A percentile compares a stretch with the other conserved stretches of the same genome.
Conservation (phyloP, 2,888 invertebrate species). For the Parnassius mnemosyne region DNA sequence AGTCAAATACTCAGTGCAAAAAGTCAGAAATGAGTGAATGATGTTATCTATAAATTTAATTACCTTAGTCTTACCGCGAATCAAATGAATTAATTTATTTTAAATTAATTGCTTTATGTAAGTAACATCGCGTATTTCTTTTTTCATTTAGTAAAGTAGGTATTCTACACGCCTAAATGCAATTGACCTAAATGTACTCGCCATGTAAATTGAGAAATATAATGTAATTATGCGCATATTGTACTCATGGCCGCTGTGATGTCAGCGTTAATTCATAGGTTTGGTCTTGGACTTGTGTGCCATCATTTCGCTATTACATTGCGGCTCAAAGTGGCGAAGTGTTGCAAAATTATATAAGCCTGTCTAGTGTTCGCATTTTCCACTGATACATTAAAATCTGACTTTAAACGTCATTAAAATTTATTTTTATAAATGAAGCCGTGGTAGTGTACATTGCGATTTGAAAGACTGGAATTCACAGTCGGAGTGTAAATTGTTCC, state of each 20-base stretch:
- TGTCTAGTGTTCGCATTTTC: no score
- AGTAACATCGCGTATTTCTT: not conserved
- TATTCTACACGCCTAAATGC: slow-evolving; percentile 12
- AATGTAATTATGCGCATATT: slow-evolving; percentile 25
- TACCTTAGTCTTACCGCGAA: no score
- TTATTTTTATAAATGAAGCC: no score
- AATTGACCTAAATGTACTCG: slow-evolving; percentile 24
- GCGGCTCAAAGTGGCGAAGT: not conserved
- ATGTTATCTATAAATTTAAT: no score
- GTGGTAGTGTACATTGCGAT: no score
- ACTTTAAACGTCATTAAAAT: no score
- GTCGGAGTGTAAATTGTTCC: no score
- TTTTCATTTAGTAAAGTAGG: slow-evolving; percentile 13
- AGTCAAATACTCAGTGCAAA: no score
- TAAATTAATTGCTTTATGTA: not conserved
- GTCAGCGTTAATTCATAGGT: slow-evolving; percentile 22
- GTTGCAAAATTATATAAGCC: not conserved
- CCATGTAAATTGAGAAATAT: slow-evolving; percentile 21
- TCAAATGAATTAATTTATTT: not conserved
- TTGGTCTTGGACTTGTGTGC: slow-evolving; percentile 19
- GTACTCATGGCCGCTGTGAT: slow-evolving; percentile 26
- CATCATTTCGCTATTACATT: slow-evolving; percentile 7
- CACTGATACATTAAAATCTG: no score
- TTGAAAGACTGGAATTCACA: no score
- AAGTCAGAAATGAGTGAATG: no score